phyloP scores from a whole-genome alignment of 2,113 vertebrate species.

The Tetraodon nigroviridis region DNA sequence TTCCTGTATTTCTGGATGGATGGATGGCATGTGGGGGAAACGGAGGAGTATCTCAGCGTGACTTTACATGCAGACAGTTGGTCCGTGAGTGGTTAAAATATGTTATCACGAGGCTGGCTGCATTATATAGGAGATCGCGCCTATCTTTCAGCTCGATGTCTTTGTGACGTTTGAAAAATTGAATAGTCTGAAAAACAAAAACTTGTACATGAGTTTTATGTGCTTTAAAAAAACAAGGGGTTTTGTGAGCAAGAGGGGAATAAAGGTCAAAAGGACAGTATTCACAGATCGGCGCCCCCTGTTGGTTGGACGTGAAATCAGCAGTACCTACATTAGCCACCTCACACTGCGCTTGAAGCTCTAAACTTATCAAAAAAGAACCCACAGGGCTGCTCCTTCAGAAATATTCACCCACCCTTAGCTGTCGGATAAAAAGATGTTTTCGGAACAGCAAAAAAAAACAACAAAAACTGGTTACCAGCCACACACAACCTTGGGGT shows the following conservation, averaged over 20 bases:
- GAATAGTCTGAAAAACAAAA: neutral
- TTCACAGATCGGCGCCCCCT: neutral
- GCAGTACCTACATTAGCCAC: too few relatives aligned
- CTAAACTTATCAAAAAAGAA: too few relatives aligned
- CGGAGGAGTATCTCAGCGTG: slow-evolving; percentile 29
- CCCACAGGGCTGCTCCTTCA: too few relatives aligned
- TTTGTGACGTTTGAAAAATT: slow-evolving; percentile 22
- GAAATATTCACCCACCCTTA: too few relatives aligned
- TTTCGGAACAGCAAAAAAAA: too few relatives aligned
- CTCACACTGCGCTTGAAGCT: too few relatives aligned
- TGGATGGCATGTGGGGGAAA: slow-evolving; percentile 25
- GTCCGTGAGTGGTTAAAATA: slow-evolving; percentile 8
- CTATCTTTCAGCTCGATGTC: slow-evolving; percentile 12
- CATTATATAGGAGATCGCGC: slow-evolving; percentile 1
- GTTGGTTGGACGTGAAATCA: slow-evolving; percentile 1
- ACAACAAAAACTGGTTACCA: too few relatives aligned
- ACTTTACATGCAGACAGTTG: slow-evolving; percentile 43
- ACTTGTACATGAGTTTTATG: neutral
- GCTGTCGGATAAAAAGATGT: too few relatives aligned
- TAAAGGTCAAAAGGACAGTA: slow-evolving; percentile 1
- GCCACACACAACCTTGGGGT: too few relatives aligned
- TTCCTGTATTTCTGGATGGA: slow-evolving; percentile 39
- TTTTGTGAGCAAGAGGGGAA: too few relatives aligned
- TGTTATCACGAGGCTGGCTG: slow-evolving; percentile 3
- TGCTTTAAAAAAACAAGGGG: neutral